Base-by-base conservation (phyloP, 2,113 vertebrate species). In the Grallaria varia region DNA sequence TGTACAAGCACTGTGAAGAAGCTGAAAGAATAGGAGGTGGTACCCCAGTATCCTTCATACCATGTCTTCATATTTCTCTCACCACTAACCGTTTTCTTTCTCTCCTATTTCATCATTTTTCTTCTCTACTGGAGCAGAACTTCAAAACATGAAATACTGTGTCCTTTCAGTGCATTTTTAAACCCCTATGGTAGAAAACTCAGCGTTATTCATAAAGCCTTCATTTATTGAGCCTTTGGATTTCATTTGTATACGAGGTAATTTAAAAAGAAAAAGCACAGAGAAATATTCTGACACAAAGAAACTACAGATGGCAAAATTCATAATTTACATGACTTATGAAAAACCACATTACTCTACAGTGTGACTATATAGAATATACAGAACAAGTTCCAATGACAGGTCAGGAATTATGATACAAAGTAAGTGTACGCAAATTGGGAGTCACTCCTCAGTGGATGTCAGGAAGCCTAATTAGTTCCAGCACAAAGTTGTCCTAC, bases 391-490 rank as follows among this genome's bases (percentile, higher is more conserved):
- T 52, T 67, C 75, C 47, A 63, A 9, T 67, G 72, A 52, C 35
- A 74, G 21, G 27, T 86, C 35, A 71, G 72, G 59, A 89, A 77
- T 62, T 85, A 79, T 1, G 39, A 78, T 40, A 72, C 37, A 53
- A 72, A 40, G 45, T 18, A 74, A 84, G 53, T 30, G 16, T 79
- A 93, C 92, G 90, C 95, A 96, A 96, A 95, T 92, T 89, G 37
- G 53, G 53, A 90, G 52, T 94, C 45, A 69, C 37, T 96, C 64
- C n/a, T 82, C 44, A n/a, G 37, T 75, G 58, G n/a, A 86, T 92
- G 66, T 90, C 56, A 69, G 73, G 69, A 87, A 84, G 53, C 31
- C 45, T 82, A 78, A 93, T 94, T 78, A 92, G 73, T 93, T 96
- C 93, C 96, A 96, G 88, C 50, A 87, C 12, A 68, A 90, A 82